Evolutionary conservation across 2,888 invertebrate genomes (phyloP), one percentile per base, ranked within the genome.

Genomic region (Phlogophora meticulosa): DNA sequence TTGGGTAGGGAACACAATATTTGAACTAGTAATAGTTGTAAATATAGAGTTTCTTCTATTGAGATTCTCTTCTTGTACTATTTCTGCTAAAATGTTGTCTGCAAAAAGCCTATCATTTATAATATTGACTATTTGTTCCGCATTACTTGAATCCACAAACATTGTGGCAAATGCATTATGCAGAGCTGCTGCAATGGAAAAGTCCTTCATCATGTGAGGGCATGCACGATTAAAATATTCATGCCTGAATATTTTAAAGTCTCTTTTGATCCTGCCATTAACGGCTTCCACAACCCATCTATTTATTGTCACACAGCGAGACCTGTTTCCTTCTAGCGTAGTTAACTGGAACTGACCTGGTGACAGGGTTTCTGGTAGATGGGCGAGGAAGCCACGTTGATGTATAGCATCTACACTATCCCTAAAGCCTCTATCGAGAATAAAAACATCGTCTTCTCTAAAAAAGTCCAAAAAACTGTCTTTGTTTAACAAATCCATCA

Each of bases 161-260:
- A 63, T 64, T 58, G 10, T 59, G 45, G 52, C 42, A 58, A 64
- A 64, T 58, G 59, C 64, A 52, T 65, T 59, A 60, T 60, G 58
- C 20, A 64, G 59, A 1, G 59, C 51, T 45, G 59, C 64, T 38
- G 60, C 38, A 38, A 53, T 60, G 32, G 40, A 36, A 15, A 61
- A 66, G 7, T 66, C 66, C 17, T 53, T 61, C 53, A 61, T 66
- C 61, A 66, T 66, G 42, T 55, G 61, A 45, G 52, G 38, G 40
- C 36, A 60, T 7, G 45, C 59, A 45, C 40, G 53, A 42, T 66
- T 66, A 51, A 67, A 62, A 62, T 67, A 67, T 38, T 56, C 49
- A 51, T 67, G 56, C 15, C 43, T 49, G 62, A 58, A 58, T 62
- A 62, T 51, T 62, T 66, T 66, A 9, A 48, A 66, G 17, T 66